These are phyloP conservation scores for Synchiropus splendidus DNA, from an alignment of 2,113 vertebrate genomes.

Conservation along the genomic window DNA sequence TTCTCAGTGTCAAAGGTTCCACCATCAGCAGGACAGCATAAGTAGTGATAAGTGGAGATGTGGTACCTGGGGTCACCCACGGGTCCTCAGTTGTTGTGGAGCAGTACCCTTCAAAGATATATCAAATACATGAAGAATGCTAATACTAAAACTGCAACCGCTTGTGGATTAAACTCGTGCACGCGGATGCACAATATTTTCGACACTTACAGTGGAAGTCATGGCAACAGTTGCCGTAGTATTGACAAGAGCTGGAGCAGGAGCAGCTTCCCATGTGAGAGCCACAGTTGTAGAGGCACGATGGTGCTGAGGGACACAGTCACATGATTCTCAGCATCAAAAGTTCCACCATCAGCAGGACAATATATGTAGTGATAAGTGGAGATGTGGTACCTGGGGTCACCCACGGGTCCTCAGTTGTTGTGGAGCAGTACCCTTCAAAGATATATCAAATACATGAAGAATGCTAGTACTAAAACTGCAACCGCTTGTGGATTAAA, in stretches of 20 bases:
- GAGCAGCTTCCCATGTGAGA: conserved; percentile 37
- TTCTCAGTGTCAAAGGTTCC: background rate
- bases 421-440: background rate
- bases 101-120: conserved; percentile 7
- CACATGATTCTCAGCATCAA: too few species aligned
- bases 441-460: background rate
- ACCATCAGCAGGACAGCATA: too few species aligned
- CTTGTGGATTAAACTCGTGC: too few species aligned
- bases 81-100: background rate
- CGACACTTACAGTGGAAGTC: conserved; percentile 37
- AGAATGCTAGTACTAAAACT: background rate
- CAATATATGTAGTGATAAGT: background rate
- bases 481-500: too few species aligned
- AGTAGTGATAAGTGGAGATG: background rate
- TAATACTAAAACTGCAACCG: background rate
- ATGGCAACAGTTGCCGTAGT: conserved; percentile 36
- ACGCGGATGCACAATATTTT: background rate
- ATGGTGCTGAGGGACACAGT: too few species aligned
- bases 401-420: background rate
- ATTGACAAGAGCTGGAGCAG: conserved; percentile 40
- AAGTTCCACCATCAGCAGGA: too few species aligned
- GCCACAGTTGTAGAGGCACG: conserved; percentile 35
- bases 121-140: background rate
- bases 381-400: conserved; percentile 9
- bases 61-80: background rate